Conservation (phyloP, 2,113 vertebrate species). For the Sphyrna mokarran region DNA sequence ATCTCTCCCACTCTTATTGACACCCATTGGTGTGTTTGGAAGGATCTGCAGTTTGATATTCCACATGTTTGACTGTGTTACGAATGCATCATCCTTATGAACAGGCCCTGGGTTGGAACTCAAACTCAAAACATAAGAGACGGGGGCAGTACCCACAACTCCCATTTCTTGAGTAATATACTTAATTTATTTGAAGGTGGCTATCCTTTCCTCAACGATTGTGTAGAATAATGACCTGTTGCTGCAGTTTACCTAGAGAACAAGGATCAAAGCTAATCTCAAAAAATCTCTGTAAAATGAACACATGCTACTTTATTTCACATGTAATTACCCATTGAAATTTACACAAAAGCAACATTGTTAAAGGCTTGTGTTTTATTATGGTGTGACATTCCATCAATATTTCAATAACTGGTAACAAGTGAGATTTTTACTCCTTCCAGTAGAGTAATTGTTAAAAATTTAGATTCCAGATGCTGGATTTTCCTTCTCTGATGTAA, state of each 20-base stretch:
- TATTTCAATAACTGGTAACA: background rate
- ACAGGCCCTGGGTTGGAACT: too few relatives aligned
- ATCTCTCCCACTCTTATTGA: too few relatives aligned
- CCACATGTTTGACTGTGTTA: too few relatives aligned
- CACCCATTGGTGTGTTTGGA: too few relatives aligned
- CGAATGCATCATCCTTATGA: too few relatives aligned
- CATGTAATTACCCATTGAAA: background rate
- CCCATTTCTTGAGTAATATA: too few relatives aligned
- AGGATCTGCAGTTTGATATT: too few relatives aligned
- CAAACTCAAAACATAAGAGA: too few relatives aligned
- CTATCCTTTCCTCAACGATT: background rate
- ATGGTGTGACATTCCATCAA: background rate
- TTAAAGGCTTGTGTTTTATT: background rate
- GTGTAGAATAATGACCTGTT: background rate
- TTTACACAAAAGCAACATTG: background rate
- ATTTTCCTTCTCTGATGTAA: background rate
- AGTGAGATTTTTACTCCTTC: background rate
- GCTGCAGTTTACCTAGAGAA: background rate
- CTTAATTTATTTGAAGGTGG: background rate
- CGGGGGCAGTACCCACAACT: too few relatives aligned
- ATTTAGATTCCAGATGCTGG: background rate
- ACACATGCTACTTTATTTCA: background rate
- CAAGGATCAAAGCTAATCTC: slow-evolving; percentile 1
- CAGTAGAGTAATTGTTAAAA: background rate
- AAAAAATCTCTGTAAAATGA: background rate